Percentiles rank a stretch among this genome's conserved stretches.
These are phyloP conservation scores for Tipula confusa DNA, from an alignment of 2,888 invertebrate species.

Conservation along the genomic window DNA sequence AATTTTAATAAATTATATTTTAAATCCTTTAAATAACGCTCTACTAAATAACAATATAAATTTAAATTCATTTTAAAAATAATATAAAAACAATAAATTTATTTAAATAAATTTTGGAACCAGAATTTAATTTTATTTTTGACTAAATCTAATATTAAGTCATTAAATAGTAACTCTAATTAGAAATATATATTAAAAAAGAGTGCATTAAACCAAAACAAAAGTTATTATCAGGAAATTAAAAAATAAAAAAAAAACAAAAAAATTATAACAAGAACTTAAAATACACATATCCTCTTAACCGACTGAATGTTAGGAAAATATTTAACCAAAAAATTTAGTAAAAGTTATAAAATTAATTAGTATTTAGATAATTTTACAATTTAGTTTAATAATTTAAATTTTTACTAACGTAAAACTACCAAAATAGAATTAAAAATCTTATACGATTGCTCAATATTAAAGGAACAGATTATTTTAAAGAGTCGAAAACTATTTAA, in stretches of 20 bases:
- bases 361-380: not conserved
- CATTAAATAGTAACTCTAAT: not conserved
- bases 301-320: not conserved
- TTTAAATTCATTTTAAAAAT: not conserved
- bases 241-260: not conserved
- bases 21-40: not conserved
- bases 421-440: not conserved
- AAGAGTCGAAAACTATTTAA: not conserved
- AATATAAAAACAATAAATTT: not conserved
- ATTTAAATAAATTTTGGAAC: not conserved
- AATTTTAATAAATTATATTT: slow-evolving; percentile 10
- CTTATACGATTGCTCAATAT: not conserved
- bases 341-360: not conserved
- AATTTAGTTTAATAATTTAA: not conserved
- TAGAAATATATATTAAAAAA: not conserved
- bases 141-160: not conserved
- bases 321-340: not conserved
- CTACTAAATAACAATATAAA: not conserved
- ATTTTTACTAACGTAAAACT: not conserved
- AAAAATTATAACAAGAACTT: not conserved
- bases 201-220: not conserved
- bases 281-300: slow-evolving; percentile 21
- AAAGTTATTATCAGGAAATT: not conserved
- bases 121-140: not conserved
- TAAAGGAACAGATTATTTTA: not conserved